Percentiles rank a stretch among this genome's conserved stretches.
These are phyloP conservation scores for Pammene aurita DNA, from an alignment of 2,888 invertebrate genomes.

Conservation along the genomic window DNA sequence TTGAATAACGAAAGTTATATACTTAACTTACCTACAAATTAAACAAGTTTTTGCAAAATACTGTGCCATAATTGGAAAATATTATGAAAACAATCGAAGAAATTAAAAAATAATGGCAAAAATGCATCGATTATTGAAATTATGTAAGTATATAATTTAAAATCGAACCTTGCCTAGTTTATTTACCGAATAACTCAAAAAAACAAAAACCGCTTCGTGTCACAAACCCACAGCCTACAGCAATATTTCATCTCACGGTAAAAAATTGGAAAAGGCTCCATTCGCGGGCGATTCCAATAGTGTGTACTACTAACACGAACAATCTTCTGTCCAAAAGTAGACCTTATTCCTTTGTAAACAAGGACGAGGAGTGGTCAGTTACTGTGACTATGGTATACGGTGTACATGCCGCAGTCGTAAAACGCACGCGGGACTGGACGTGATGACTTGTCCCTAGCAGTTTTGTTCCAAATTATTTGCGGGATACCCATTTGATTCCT, in stretches of 20 bases:
- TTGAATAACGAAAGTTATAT: too few relatives aligned
- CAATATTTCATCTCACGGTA: constrained; percentile 63
- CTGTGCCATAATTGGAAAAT: too few relatives aligned
- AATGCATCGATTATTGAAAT: too few relatives aligned
- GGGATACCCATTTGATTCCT: constrained; percentile 1
- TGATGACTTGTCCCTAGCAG: constrained; percentile 10
- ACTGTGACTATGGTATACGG: not conserved
- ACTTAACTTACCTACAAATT: too few relatives aligned
- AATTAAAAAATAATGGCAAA: too few relatives aligned
- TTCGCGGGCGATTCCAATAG: constrained; percentile 75
- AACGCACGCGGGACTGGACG: constrained; percentile 68
- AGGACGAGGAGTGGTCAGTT: not conserved
- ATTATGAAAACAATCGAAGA: too few relatives aligned
- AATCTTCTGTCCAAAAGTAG: not conserved
- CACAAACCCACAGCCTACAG: constrained; percentile 72
- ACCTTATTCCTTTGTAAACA: not conserved
- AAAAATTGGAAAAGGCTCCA: constrained; percentile 60
- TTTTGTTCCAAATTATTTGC: constrained; percentile 4
- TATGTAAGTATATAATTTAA: too few relatives aligned
- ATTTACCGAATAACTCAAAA: too few relatives aligned
- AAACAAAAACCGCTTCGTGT: not conserved
- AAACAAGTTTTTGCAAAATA: too few relatives aligned
- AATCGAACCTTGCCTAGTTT: too few relatives aligned
- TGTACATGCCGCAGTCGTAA: constrained; percentile 65
- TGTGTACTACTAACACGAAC: constrained; percentile 45